Base-by-base conservation (phyloP, 1,140 invertebrate genomes). In the Argopecten irradians region DNA sequence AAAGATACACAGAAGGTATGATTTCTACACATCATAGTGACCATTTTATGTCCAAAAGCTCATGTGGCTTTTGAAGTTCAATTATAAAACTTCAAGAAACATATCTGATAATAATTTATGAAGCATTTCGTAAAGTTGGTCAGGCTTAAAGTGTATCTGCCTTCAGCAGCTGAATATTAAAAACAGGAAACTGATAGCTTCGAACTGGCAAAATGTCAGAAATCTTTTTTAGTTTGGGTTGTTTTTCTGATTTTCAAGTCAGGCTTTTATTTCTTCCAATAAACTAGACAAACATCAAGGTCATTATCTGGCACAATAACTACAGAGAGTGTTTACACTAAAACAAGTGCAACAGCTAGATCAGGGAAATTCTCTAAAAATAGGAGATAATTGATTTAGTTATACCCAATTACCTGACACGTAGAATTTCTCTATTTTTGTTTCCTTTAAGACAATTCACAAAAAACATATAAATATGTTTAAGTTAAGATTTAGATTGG, bases 141-240 rank as follows among this genome's bases (percentile, higher is more conserved):
- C 55, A 71, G 22, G 5, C 55, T 28, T 71, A 71, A 3, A n/a
- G 28, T 71, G 28, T 28, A 5, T 22, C 5, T 28, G 55, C 22
- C 22, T 71, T 28, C 55, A 71, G 22, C 22, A n/a, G n/a, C 55
- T 5, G 8, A 71, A n/a, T 71, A 71, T 71, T 71, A 71, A n/a
- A 71, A 71, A 71, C 19, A n/a, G 22, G 55, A 71, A 71, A 71
- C 55, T 71, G 28, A n/a, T n/a, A 46, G 43, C 0, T 19, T 3
- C 55, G 22, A 8, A 5, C 55, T 71, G 55, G 55, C 55, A 71
- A 16, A n/a, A 8, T 28, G 55, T 71, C 55, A 71, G 16, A 71
- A 71, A 71, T 71, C 55, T 71, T 71, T 71, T 71, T 71, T 71
- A 46, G 55, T 28, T 71, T 71, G 55, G 55, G 55, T 28, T 71